Evolutionary conservation across 2,113 vertebrate species (phyloP), one percentile per base, ranked within the genome.

Genomic region (Lethenteron reissneri): DNA sequence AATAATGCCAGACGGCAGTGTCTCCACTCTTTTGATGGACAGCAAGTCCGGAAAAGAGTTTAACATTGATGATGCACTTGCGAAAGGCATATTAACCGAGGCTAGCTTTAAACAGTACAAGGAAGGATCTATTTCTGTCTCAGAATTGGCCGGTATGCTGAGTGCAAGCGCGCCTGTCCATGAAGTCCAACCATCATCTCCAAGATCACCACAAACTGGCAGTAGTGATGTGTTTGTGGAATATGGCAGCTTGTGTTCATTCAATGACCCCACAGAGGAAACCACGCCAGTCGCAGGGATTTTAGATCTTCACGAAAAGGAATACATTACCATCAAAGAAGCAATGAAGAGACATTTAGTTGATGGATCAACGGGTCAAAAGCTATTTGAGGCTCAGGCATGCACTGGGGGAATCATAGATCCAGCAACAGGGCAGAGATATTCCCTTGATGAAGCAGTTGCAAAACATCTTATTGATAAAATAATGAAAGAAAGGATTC

Each of bases 41-140:
- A 84, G 91, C 58, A 99, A 95, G 76, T 97, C 94, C 0, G 94
- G 92, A 2, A 83, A 82, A 74, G 89, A 91, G 78, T 97, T 96
- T 77, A 88, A 90, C 71, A 89, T 99, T 0, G 91, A 96, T 11
- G 89, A 95, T 0, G 92, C 92, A 1, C 74, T 99, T 75, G 82
- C 79, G 77, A 82, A 79, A 0, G 89, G 90, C 9, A 78, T 84
- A 75, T 85, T 99, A 73, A 91, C 82, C 11, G 72, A 76, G 5
- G 81, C 75, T 59, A 87, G 96, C 73, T 86, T 90, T 2, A 81
- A 95, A 74, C 85, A 85, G 78, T 99, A 96, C 75, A 75, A 85
- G 72, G 86, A 92, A 80, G 97, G 97, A 80, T 85, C 92, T 75
- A 87, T 99, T 79, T 85, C 85, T 2, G 95, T 99, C 76, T 92